phyloP scores from a whole-genome alignment of 2,888 invertebrate species.

The Entomobrya proxima region DNA sequence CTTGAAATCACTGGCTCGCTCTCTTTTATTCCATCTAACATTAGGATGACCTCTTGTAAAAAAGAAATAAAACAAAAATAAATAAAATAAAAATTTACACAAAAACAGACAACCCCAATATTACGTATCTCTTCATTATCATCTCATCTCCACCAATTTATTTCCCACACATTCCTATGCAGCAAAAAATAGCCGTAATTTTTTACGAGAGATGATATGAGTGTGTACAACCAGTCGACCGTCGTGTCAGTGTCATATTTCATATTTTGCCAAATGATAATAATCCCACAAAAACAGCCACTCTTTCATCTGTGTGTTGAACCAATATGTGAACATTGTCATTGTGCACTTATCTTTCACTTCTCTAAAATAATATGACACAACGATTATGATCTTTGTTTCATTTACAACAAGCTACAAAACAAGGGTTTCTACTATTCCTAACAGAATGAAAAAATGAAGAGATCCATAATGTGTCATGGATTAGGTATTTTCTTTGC shows the following conservation, averaged over 20 bases:
- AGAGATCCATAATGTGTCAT: conserved; percentile 40
- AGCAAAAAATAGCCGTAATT: background rate
- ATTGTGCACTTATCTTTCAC: background rate
- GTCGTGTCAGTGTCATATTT: conserved; percentile 49
- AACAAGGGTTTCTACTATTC: background rate
- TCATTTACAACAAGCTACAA: background rate
- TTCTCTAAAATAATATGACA: background rate
- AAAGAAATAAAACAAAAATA: conserved; percentile 20
- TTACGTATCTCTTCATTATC: background rate
- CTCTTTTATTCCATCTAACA: background rate
- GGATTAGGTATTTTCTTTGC: background rate
- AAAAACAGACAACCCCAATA: conserved; percentile 14
- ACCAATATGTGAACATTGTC: background rate
- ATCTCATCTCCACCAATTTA: conserved; percentile 31
- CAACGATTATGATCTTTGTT: background rate
- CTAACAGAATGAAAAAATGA: background rate
- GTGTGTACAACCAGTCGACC: background rate
- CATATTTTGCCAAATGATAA: conserved; percentile 57
- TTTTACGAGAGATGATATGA: background rate
- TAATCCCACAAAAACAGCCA: background rate
- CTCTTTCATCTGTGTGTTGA: background rate
- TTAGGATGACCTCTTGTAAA: background rate
- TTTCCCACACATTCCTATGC: conserved; percentile 38
- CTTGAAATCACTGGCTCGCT: no score
- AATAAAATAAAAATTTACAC: background rate